Percentiles rank a stretch among this genome's conserved stretches.
phyloP scores from a whole-genome alignment of 1,140 invertebrate genomes.

The Gyrodactylus salaris region DNA sequence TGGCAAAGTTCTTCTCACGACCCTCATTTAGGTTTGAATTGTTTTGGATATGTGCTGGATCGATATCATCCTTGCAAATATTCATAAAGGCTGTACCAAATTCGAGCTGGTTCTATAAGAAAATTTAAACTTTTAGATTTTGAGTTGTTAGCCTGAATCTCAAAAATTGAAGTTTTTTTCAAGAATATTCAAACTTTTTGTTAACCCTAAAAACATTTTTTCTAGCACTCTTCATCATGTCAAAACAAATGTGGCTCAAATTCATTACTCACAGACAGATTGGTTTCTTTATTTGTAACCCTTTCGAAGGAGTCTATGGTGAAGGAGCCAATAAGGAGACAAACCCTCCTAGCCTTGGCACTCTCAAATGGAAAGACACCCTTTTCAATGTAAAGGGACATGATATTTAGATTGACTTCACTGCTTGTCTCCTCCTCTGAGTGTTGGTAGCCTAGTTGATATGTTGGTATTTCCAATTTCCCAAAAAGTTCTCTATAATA shows the following conservation, averaged over 20 bases:
- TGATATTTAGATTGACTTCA: neutral
- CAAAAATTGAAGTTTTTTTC: neutral
- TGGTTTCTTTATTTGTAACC: neutral
- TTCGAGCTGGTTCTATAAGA: neutral
- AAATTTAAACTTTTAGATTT: neutral
- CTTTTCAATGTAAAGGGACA: neutral
- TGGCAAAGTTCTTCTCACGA: neutral
- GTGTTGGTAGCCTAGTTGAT: neutral
- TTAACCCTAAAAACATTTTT: too few relatives aligned
- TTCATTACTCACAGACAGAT: too few relatives aligned
- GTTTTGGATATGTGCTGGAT: neutral
- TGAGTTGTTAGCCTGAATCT: too few relatives aligned
- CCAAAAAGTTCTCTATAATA: too few relatives aligned
- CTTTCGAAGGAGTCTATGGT: neutral
- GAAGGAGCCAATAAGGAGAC: neutral
- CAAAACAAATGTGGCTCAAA: too few relatives aligned
- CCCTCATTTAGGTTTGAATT: neutral
- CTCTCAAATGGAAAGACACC: neutral
- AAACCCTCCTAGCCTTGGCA: neutral
- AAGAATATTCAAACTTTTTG: too few relatives aligned
- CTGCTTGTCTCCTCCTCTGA: neutral
- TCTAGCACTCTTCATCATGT: too few relatives aligned
- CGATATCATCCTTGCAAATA: neutral
- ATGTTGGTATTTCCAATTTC: neutral
- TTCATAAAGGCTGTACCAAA: neutral